These are phyloP conservation scores for Pseudorhombus dupliciocellatus DNA, from an alignment of 2,113 vertebrate genomes.

Conservation along the genomic window DNA sequence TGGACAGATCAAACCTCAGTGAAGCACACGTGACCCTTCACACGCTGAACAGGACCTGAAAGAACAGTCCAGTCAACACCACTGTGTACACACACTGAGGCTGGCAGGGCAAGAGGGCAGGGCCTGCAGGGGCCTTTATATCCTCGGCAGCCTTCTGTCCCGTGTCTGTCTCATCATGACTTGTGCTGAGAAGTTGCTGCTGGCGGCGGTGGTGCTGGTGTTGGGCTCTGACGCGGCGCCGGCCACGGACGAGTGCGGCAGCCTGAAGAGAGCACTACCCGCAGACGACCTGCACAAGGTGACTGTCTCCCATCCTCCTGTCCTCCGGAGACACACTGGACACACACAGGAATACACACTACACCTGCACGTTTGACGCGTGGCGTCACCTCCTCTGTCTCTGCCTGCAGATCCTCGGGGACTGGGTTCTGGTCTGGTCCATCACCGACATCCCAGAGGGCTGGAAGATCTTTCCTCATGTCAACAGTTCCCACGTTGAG, in stretches of 20 bases:
- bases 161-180: slow-evolving; percentile 13
- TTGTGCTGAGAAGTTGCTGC: background rate
- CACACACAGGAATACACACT: too few species aligned
- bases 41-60: too few species aligned
- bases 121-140: background rate
- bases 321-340: too few species aligned
- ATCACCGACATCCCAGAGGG: fast-evolving
- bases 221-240: background rate
- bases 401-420: background rate
- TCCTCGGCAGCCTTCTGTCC: background rate
- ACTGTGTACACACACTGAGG: background rate
- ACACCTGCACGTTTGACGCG: too few species aligned
- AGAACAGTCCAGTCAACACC: too few species aligned
- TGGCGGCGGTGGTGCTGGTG: slow-evolving; percentile 21
- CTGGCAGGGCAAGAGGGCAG: too few species aligned
- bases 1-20: too few species aligned
- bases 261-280: background rate
- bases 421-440: slow-evolving; percentile 39
- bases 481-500: background rate
- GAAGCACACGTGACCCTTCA: too few species aligned
- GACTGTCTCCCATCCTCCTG: background rate
- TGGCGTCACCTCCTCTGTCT: background rate
- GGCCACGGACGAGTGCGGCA: background rate
- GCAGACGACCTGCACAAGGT: slow-evolving; percentile 19
- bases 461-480: fast-evolving